phyloP scores from a whole-genome alignment of 1,140 invertebrate genomes.

The Bombus polaris region DNA sequence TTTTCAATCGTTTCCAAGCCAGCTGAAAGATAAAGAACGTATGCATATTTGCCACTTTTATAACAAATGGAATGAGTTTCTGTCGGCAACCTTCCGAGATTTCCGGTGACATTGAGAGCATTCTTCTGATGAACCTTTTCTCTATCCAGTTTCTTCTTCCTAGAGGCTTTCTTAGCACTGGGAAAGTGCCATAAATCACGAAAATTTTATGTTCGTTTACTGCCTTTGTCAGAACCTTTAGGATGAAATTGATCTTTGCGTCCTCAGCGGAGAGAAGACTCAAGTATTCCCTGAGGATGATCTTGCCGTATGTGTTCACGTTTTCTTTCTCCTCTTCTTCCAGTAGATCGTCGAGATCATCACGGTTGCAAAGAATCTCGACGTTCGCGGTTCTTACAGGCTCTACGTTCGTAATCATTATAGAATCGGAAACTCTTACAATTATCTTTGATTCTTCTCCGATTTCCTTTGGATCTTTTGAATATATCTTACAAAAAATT shows the following conservation, averaged over 20 bases:
- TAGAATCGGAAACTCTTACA: slow-evolving; percentile 25
- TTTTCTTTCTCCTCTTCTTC: slow-evolving; percentile 10
- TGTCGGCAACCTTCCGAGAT: slow-evolving; percentile 41
- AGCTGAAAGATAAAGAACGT: slow-evolving; percentile 1
- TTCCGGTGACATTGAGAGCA: slow-evolving; percentile 45
- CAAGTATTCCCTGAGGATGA: slow-evolving; percentile 51
- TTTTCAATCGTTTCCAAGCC: slow-evolving; percentile 48
- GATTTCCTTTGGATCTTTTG: slow-evolving; percentile 4
- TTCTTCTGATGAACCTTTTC: slow-evolving; percentile 57
- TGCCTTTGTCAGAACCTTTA: slow-evolving; percentile 55
- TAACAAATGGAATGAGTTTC: not conserved
- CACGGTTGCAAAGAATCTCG: slow-evolving; percentile 57
- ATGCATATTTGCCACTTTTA: not conserved
- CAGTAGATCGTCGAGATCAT: slow-evolving; percentile 48
- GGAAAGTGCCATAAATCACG: slow-evolving; percentile 55
- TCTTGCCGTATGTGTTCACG: slow-evolving; percentile 32
- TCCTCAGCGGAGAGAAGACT: slow-evolving; percentile 37
- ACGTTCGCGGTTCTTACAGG: slow-evolving; percentile 34
- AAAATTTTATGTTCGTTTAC: slow-evolving; percentile 57
- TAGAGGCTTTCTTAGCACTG: slow-evolving; percentile 48
- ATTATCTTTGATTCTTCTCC: slow-evolving; percentile 15
- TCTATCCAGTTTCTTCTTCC: slow-evolving; percentile 59
- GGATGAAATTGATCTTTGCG: slow-evolving; percentile 46
- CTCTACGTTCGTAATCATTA: not conserved
- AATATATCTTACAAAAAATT: slow-evolving; percentile 45